phyloP scores from a whole-genome alignment of 2,888 invertebrate species.

The Plebejus anna region DNA sequence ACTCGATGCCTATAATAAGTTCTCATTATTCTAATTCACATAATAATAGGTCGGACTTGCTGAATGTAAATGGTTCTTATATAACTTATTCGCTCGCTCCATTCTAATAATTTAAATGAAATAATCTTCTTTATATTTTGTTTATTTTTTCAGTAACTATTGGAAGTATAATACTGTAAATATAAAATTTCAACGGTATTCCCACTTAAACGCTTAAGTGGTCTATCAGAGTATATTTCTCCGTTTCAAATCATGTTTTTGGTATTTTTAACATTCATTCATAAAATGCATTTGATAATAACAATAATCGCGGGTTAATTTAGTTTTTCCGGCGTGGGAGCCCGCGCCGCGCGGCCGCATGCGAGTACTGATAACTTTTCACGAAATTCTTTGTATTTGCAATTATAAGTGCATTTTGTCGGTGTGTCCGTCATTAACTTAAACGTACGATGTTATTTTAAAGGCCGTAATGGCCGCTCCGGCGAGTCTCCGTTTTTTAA shows the following conservation, averaged over 20 bases:
- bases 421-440: conserved; percentile 78
- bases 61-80: neutral
- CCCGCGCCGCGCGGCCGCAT: conserved; percentile 49
- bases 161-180: neutral
- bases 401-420: conserved; percentile 78
- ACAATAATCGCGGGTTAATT: conserved; percentile 24
- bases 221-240: neutral
- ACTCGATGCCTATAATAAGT: conserved; percentile 8
- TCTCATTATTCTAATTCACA: neutral
- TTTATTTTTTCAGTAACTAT: neutral
- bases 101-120: neutral
- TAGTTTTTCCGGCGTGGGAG: conserved; percentile 49
- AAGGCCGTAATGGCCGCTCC: conserved; percentile 73
- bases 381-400: conserved; percentile 75
- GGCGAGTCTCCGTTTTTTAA: conserved; percentile 59
- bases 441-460: conserved; percentile 80
- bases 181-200: neutral
- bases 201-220: too few relatives aligned
- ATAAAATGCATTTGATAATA: conserved; percentile 24
- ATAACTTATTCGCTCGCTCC: neutral
- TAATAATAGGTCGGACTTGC: neutral
- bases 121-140: neutral
- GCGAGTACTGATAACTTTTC: conserved; percentile 70
- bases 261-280: neutral
- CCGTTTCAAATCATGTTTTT: neutral